Base-by-base conservation (phyloP, 1,140 invertebrate genomes). In the Zeugodacus cucurbitae region DNA sequence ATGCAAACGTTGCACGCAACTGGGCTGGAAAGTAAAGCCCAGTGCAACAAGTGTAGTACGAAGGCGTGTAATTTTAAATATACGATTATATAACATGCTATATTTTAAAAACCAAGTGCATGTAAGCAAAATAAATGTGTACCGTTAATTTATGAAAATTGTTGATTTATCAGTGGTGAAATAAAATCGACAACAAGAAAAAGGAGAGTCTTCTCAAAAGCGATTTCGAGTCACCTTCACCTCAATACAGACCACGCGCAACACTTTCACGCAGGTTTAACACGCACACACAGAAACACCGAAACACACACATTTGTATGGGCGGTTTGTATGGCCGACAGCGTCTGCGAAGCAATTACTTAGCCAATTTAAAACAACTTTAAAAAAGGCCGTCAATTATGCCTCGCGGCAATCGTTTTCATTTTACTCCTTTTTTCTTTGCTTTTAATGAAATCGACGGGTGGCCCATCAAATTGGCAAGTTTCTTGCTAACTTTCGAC, bases 301-400 rank as follows among this genome's bases (percentile, higher is more conserved):
- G n/a, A n/a, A n/a, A 26, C 44, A 29, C 34, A 48, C 22, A 26
- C 74, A 78, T 20, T 10, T 48, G n/a, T 26, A 48, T 62, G 17
- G 22, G 58, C n/a, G 58, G n/a, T 4, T 54, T 5, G 74, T 41
- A n/a, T 48, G 74, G 22, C 41, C 22, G 44, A n/a, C 34, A 48
- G 74, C 74, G 37, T 34, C n/a, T n/a, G n/a, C 44, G 74, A 82
- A 82, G n/a, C 74, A 82, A 82, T 82, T 82, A 82, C n/a, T 82
- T 82, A 78, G 41, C 74, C 41, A 54, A 82, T 82, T 82, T 82
- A 82, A 82, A 82, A 29, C n/a, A 82, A 82, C 74, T 82, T 82
- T 82, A 44, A 82, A 74, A 74, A 26, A 20, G n/a, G 74, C 41
- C 74, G 41, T 82, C 74, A 82, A 82, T 82, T 82, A 82, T 41